Conservation (phyloP, 2,113 vertebrate species). For the Rhea americana region DNA sequence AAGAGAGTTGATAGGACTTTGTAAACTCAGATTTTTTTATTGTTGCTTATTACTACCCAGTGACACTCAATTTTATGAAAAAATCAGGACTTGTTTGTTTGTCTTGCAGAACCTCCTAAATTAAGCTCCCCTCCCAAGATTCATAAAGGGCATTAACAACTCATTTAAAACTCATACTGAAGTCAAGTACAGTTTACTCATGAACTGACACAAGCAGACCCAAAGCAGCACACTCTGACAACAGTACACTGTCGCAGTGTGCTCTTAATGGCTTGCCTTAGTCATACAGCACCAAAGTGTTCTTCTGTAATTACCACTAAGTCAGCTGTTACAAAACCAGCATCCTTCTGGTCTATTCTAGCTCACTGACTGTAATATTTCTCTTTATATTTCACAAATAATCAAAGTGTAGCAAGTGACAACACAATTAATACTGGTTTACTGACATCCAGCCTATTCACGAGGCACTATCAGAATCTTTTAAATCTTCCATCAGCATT, state of each 20-base stretch:
- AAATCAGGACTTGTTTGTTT: background rate
- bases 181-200: background rate
- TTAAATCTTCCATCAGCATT: slow-evolving; percentile 1
- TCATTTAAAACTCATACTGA: background rate
- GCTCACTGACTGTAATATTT: background rate
- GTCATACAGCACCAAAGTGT: background rate
- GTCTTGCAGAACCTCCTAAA: background rate
- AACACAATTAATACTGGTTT: slow-evolving; percentile 1
- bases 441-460: background rate
- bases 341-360: background rate
- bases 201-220: background rate
- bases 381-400: background rate
- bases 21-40: background rate
- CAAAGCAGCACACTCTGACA: background rate
- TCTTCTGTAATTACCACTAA: background rate
- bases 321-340: slow-evolving; percentile 1
- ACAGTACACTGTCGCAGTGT: background rate
- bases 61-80: background rate
- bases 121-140: background rate
- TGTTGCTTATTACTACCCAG: background rate
- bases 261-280: background rate
- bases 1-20: background rate
- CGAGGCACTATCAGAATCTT: background rate
- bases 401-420: background rate
- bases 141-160: background rate